These are phyloP conservation scores for Strigops habroptila DNA, from an alignment of 2,113 vertebrate genomes.

Conservation along the genomic window DNA sequence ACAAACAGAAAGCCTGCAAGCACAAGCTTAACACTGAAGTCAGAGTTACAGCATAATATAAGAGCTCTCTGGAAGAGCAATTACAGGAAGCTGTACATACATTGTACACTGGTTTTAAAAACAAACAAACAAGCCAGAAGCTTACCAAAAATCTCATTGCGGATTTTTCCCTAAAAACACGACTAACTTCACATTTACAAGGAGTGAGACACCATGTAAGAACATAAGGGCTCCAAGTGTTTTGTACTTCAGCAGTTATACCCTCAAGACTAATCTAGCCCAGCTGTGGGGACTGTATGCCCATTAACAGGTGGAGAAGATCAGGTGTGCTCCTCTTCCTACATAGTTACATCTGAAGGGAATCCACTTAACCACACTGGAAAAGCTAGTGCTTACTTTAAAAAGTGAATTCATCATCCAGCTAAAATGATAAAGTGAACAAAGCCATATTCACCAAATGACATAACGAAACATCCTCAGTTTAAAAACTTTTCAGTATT, in stretches of 20 bases:
- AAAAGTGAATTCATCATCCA: neutral
- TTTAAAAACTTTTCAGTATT: neutral
- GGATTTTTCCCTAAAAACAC: accelerated
- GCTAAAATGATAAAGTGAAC: neutral
- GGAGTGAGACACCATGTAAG: accelerated
- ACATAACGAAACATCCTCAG: neutral
- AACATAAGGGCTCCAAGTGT: accelerated
- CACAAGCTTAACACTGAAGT: neutral
- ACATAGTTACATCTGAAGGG: neutral
- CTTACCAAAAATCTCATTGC: neutral
- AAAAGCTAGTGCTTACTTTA: neutral
- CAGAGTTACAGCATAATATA: accelerated
- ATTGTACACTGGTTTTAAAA: accelerated
- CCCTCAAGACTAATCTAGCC: neutral
- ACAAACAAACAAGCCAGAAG: neutral
- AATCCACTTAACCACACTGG: accelerated
- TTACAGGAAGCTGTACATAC: accelerated
- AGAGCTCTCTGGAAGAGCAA: neutral
- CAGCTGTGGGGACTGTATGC: neutral
- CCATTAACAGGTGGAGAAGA: neutral
- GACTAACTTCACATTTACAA: accelerated
- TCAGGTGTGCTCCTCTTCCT: neutral
- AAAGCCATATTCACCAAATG: neutral
- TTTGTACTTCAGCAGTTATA: neutral
- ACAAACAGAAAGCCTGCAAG: accelerated